Evolutionary conservation across 2,797 vertebrate species (phyloP).

Genomic region (Gymnoscopelus braueri): DNA sequence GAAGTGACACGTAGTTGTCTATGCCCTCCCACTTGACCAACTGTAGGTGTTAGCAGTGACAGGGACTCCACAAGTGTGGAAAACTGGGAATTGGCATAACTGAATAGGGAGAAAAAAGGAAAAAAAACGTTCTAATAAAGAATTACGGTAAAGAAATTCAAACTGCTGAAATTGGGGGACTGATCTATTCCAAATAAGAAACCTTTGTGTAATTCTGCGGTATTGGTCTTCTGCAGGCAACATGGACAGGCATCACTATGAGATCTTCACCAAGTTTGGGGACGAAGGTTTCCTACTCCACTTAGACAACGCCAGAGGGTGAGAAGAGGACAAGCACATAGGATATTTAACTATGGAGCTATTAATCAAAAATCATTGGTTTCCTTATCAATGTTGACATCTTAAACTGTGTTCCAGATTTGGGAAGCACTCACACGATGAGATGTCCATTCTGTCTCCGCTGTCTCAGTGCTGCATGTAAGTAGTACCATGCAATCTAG

Average conservation of each 20-base stretch:
- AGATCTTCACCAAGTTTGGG: constrained; percentile 95
- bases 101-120: no score
- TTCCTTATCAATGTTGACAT: neutral
- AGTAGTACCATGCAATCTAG: constrained; percentile 76
- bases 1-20: no score
- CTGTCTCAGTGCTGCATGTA: constrained; percentile 94
- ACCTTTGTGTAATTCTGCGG: no score
- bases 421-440: constrained; percentile 90
- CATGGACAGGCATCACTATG: constrained; percentile 98
- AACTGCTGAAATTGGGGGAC: no score
- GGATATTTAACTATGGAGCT: neutral
- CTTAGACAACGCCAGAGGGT: constrained; percentile 97
- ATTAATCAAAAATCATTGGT: neutral
- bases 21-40: no score
- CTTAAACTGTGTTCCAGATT: constrained; percentile 80
- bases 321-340: constrained; percentile 41
- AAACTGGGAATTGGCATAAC: no score
- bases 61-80: no score
- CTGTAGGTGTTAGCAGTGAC: no score
- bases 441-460: constrained; percentile 91
- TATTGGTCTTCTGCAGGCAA: constrained; percentile 82
- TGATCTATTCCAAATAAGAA: no score
- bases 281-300: constrained; percentile 94
- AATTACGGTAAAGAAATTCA: no score
- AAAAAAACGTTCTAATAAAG: no score